Evolutionary conservation across 2,888 invertebrate genomes (phyloP), one percentile per base, ranked within the genome.

Genomic region (Tetheella fluctuosa): DNA sequence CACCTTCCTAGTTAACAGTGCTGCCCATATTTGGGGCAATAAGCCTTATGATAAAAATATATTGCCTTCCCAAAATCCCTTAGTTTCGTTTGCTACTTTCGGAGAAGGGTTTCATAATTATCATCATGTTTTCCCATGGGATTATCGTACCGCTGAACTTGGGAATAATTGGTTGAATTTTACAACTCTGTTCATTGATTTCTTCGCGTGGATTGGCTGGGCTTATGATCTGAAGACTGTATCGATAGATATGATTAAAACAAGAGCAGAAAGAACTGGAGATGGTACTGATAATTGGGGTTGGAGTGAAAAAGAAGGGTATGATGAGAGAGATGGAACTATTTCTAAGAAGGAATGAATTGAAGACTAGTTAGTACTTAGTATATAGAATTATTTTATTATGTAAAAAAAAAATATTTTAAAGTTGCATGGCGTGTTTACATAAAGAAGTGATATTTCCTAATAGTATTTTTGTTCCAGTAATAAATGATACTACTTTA

Each of bases 1-100:
- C 63, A 95, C 95, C 0, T 95, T 95, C 93, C 82, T 94, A n/a
- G 94, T 96, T 1, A 96, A 96, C 85, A 95, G 95, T 68, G 94
- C 92, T 3, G 95, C 95, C 15, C 95, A 96, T 77, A 75, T 86
- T 30, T 93, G 85, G 84, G 93, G 93, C 0, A 76, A 82, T 52
- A 87, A 83, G 57, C 90, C 93, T 28, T 94, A 93, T 59, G 89
- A 95, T 61, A 83, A 76, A 67, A 68, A 59, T 7, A 80, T 88
- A 23, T 12, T 65, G 23, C 77, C 88, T 2, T 64, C 65, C 0
- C 78, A 88, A 62, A 85, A 79, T 39, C 6, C 68, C 0, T 12
- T 62, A 0, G 76, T 81, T 1, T 70, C 77, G 1, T 2, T 84
- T 0, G 37, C 67, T 0, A 67, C 80, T 0, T 64, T 76, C 4